Percentiles rank a stretch among this genome's conserved stretches.
Conservation (phyloP, 2,797 vertebrate genomes). For the Chiloscyllium punctatum region DNA sequence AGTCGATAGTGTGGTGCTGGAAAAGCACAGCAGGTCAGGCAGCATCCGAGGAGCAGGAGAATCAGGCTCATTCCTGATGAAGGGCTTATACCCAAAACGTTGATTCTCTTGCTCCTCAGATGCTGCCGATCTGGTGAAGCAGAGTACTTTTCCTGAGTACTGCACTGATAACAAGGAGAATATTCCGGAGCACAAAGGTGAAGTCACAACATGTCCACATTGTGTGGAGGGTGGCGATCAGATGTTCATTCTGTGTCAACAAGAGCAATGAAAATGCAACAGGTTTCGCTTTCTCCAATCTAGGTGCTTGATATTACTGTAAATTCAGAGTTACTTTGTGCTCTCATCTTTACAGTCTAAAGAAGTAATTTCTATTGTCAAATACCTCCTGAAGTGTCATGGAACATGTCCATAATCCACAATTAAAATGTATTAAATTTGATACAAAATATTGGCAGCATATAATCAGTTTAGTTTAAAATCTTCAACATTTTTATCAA, state of each 20-base stretch:
- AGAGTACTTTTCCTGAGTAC: neutral
- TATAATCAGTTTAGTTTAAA: neutral
- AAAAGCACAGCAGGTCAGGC: too few species aligned
- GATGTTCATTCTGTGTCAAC: neutral
- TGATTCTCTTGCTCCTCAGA: too few species aligned
- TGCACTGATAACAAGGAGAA: neutral
- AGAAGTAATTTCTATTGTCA: neutral
- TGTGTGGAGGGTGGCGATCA: neutral
- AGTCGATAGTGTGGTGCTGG: too few species aligned
- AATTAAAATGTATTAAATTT: constrained; percentile 13
- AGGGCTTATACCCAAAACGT: too few species aligned
- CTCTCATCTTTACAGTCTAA: neutral
- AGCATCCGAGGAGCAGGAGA: too few species aligned
- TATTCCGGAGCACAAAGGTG: neutral
- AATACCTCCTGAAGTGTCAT: neutral
- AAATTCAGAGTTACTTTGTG: neutral
- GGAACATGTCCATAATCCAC: neutral
- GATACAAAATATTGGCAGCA: neutral
- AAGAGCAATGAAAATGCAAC: neutral
- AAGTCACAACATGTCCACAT: neutral
- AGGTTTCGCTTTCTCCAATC: neutral
- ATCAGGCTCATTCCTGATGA: too few species aligned
- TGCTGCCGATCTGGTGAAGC: neutral
- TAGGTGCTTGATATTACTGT: neutral
- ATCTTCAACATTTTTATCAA: neutral